A percentile compares a stretch with the other conserved stretches of the same genome.
Evolutionary conservation across 2,888 invertebrate genomes (phyloP).

Genomic region (Drosophila diplacantha): DNA sequence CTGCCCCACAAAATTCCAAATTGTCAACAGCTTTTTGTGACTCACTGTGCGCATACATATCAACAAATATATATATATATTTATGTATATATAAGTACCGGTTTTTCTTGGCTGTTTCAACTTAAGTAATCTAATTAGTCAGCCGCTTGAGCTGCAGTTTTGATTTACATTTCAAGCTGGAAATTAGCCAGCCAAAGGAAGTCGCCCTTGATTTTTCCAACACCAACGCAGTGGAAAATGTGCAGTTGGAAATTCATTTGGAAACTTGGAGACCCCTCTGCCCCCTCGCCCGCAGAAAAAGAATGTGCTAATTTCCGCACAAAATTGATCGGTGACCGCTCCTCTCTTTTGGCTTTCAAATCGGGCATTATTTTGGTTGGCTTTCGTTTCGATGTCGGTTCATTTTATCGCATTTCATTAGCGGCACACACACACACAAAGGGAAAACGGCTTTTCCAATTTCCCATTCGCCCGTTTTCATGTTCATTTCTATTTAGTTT

Average conservation of each 20-base stretch:
- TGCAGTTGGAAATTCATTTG: conserved; percentile 8
- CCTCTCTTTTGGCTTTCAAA: conserved; percentile 10
- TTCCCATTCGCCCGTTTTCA: conserved; percentile 11
- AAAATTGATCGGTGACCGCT: conserved; percentile 54
- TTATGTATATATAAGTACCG: not conserved
- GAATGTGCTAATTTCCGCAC: conserved; percentile 60
- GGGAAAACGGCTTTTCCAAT: conserved; percentile 33
- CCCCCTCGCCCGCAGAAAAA: not conserved
- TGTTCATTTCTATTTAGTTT: conserved; percentile 18
- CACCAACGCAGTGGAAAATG: conserved; percentile 1
- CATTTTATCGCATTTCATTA: conserved; percentile 67
- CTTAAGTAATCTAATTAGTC: conserved; percentile 61
- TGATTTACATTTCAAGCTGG: conserved; percentile 58
- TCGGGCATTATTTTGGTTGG: conserved; percentile 50
- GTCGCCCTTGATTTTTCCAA: conserved; percentile 25
- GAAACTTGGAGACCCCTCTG: not conserved
- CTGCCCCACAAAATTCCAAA: conserved; percentile 32
- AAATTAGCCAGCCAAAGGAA: conserved; percentile 37
- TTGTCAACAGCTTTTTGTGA: conserved; percentile 55
- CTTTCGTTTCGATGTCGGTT: conserved; percentile 39
- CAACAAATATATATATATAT: not conserved
- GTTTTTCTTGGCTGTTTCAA: conserved; percentile 28
- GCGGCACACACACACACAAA: conserved; percentile 18
- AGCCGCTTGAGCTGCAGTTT: conserved; percentile 52
- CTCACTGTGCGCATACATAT: conserved; percentile 18